phyloP scores from a whole-genome alignment of 2,888 invertebrate genomes.

The Spilarctia lutea region DNA sequence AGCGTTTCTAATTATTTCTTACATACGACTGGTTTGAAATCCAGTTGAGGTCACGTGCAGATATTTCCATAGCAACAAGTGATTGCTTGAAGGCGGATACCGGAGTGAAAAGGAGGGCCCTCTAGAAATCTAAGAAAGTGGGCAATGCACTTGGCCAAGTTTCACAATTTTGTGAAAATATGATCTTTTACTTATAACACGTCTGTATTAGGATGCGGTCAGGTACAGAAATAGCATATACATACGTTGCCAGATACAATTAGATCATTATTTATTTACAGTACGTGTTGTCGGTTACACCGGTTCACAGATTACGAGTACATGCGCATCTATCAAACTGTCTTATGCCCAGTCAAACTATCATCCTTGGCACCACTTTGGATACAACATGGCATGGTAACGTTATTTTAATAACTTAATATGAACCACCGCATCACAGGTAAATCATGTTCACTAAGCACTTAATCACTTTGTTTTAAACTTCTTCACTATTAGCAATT shows the following conservation, averaged over 20 bases:
- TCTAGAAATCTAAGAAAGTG: conserved; percentile 80
- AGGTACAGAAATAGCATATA: conserved; percentile 74
- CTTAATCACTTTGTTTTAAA: conserved; percentile 46
- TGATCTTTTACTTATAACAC: conserved; percentile 26
- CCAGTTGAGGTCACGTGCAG: conserved; percentile 55
- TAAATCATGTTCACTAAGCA: conserved; percentile 31
- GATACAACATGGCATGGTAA: conserved; percentile 46
- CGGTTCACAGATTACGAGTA: conserved; percentile 66
- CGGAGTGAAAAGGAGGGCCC: conserved; percentile 73
- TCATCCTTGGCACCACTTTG: conserved; percentile 76
- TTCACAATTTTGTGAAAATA: conserved; percentile 45
- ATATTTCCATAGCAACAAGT: conserved; percentile 63
- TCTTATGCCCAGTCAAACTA: conserved; percentile 65
- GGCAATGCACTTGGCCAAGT: conserved; percentile 53
- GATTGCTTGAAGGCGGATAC: conserved; percentile 59
- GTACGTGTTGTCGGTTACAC: conserved; percentile 61
- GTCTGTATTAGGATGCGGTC: conserved; percentile 51
- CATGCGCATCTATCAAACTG: conserved; percentile 64
- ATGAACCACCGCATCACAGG: conserved; percentile 1
- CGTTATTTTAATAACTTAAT: conserved; percentile 10
- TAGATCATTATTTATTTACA: conserved; percentile 86
- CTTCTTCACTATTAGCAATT: conserved; percentile 45
- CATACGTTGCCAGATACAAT: conserved; percentile 73
- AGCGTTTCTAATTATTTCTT: conserved; percentile 26
- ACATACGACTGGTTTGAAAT: conserved; percentile 37